These are phyloP conservation scores for Calameuta pallipes DNA, from an alignment of 2,888 invertebrate genomes.

Conservation along the genomic window DNA sequence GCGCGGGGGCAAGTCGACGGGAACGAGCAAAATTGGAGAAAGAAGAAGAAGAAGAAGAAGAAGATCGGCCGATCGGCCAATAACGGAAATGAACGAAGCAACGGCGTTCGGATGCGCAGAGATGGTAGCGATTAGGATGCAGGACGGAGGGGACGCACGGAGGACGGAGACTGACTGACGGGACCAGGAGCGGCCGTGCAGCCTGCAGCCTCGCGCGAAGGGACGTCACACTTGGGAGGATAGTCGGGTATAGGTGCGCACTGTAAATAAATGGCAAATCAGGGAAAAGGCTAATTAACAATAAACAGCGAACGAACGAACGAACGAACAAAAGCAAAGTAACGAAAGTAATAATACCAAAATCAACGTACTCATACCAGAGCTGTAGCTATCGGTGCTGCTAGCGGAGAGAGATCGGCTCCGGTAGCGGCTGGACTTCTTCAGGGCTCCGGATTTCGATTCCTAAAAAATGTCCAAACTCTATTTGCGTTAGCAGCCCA, in stretches of 20 bases:
- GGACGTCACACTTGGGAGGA: neutral
- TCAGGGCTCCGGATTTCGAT: constrained; percentile 79
- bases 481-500: neutral
- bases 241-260: too few relatives aligned
- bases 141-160: neutral
- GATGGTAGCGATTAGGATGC: neutral
- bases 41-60: neutral
- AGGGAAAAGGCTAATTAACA: neutral
- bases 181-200: neutral
- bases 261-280: neutral
- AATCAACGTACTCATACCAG: constrained; percentile 71
- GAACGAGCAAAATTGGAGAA: neutral
- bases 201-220: neutral
- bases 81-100: neutral
- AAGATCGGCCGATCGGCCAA: neutral
- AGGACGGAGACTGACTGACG: too few relatives aligned
- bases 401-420: constrained; percentile 93
- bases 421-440: constrained; percentile 88
- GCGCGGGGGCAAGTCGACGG: too few relatives aligned
- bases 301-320: too few relatives aligned
- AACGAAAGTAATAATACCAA: neutral
- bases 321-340: constrained; percentile 3
- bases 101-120: neutral
- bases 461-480: constrained; percentile 65
- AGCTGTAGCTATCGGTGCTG: constrained; percentile 95